Percentiles rank a stretch among this genome's conserved stretches.
phyloP scores from a whole-genome alignment of 2,797 vertebrate genomes.

The Labroides dimidiatus region DNA sequence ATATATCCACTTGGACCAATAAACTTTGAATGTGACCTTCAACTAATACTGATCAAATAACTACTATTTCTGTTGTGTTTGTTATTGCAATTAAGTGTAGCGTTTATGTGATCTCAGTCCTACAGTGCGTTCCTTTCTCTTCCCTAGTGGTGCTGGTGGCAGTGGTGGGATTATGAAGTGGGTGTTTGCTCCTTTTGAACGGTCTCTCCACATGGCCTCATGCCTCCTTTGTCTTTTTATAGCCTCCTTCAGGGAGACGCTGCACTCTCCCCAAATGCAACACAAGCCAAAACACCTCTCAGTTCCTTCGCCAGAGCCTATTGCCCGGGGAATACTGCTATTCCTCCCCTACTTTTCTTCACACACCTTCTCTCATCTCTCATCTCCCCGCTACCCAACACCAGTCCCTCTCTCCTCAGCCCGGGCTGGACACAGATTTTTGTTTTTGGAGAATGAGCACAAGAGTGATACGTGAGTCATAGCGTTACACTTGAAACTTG shows the following conservation, averaged over 20 bases:
- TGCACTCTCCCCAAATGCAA: constrained; percentile 81
- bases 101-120: constrained; percentile 59
- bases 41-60: constrained; percentile 4
- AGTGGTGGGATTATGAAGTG: constrained; percentile 81
- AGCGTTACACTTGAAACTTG: constrained; percentile 51
- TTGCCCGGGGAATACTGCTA: constrained; percentile 80
- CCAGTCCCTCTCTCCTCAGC: constrained; percentile 49
- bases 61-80: constrained; percentile 33
- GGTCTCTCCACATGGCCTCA: constrained; percentile 85
- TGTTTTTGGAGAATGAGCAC: constrained; percentile 52
- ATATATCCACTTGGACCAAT: constrained; percentile 21
- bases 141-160: constrained; percentile 73
- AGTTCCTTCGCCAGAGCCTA: constrained; percentile 85
- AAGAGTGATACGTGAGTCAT: constrained; percentile 65
- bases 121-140: constrained; percentile 46
- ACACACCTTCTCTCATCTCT: constrained; percentile 77
- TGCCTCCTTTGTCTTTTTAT: constrained; percentile 89
- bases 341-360: constrained; percentile 80
- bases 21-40: constrained; percentile 17
- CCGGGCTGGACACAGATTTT: constrained; percentile 68
- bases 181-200: constrained; percentile 86
- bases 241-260: constrained; percentile 84
- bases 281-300: constrained; percentile 86
- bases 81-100: constrained; percentile 47
- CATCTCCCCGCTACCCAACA: constrained; percentile 20